These are phyloP conservation scores for Martes flavigula DNA, from an alignment of 2,797 vertebrate genomes.

Conservation along the genomic window DNA sequence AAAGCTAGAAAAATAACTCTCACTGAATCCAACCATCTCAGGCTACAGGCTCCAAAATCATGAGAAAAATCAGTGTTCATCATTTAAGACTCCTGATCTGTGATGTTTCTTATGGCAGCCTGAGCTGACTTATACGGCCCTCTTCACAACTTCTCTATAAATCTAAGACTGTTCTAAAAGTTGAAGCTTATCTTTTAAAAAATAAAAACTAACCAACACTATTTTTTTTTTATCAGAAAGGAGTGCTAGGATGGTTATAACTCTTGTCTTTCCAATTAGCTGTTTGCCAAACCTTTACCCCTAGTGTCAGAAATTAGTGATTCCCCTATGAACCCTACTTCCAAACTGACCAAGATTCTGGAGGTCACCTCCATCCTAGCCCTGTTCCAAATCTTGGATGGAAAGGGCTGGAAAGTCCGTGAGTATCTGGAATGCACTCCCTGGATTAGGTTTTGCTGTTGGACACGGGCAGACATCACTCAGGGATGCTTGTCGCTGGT, in stretches of 20 bases:
- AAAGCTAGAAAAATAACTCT: neutral
- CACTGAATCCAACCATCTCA: neutral
- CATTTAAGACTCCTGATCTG: neutral
- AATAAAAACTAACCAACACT: too few relatives aligned
- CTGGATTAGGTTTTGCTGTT: neutral
- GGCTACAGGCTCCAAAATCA: neutral
- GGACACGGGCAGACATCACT: accelerated
- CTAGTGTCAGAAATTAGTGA: neutral
- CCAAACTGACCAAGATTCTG: neutral
- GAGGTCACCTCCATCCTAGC: too few relatives aligned
- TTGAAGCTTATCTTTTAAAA: neutral
- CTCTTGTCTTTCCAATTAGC: neutral
- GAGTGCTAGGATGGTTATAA: too few relatives aligned
- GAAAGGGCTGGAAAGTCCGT: too few relatives aligned
- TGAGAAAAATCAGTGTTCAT: too few relatives aligned
- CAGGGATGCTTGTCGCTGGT: accelerated
- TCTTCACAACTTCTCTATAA: neutral
- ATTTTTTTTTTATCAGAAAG: neutral
- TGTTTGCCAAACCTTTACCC: neutral
- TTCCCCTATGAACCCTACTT: neutral
- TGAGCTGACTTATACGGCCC: neutral
- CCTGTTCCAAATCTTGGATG: neutral
- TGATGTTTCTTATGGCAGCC: neutral
- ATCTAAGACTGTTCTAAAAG: neutral
- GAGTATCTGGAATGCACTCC: accelerated